These are phyloP conservation scores for Syrista parreyssii DNA, from an alignment of 2,888 invertebrate genomes.

Conservation along the genomic window DNA sequence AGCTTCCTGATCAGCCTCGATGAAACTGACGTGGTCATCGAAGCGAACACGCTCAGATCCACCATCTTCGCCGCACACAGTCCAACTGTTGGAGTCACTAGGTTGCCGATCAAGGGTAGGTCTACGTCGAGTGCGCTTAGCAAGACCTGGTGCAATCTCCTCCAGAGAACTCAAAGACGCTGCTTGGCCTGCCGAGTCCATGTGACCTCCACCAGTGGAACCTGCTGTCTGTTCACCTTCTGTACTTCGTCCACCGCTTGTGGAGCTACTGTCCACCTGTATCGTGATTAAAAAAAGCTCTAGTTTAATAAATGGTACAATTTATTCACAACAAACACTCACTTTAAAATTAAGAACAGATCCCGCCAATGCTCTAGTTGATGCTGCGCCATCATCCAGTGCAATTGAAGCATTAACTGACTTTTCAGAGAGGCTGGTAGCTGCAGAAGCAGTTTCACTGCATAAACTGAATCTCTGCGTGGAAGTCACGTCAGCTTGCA, in stretches of 20 bases:
- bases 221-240: slow-evolving; percentile 48
- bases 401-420: slow-evolving; percentile 74
- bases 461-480: slow-evolving; percentile 75
- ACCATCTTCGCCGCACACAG: slow-evolving; percentile 68
- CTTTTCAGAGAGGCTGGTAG: slow-evolving; percentile 75
- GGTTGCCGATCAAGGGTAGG: slow-evolving; percentile 60
- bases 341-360: slow-evolving; percentile 79
- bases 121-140: slow-evolving; percentile 61
- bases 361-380: slow-evolving; percentile 82
- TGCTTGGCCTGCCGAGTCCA: slow-evolving; percentile 60
- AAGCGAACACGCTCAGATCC: slow-evolving; percentile 75
- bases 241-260: slow-evolving; percentile 47
- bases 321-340: slow-evolving; percentile 16
- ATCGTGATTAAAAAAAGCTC: not conserved
- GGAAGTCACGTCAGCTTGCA: slow-evolving; percentile 78
- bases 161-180: slow-evolving; percentile 66
- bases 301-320: too few species aligned
- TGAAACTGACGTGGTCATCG: slow-evolving; percentile 74
- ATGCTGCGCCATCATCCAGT: slow-evolving; percentile 75
- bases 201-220: slow-evolving; percentile 42
- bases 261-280: slow-evolving; percentile 58
- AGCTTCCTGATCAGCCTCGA: slow-evolving; percentile 67
- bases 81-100: slow-evolving; percentile 61
- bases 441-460: slow-evolving; percentile 74
- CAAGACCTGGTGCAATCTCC: slow-evolving; percentile 63